Base-by-base conservation (phyloP, 2,888 invertebrate species). In the Eueremaeus valkanovi region DNA sequence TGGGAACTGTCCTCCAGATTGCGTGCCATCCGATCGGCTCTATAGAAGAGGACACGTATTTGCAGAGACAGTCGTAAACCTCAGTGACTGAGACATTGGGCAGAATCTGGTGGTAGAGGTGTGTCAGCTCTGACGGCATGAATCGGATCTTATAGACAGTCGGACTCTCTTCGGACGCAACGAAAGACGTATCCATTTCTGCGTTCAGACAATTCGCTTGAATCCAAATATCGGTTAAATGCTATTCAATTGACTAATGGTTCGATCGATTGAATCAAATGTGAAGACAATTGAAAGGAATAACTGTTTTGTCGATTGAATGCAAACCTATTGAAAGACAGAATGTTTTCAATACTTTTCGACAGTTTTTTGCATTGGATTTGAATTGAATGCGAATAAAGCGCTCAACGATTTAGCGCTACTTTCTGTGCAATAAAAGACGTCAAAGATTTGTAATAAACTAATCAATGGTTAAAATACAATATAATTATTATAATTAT, bases 21-120 rank as follows among this genome's bases (percentile, higher is more conserved):
- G 79, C 79, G 51, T 75, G 76, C 79, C 79, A 79, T 8, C 79
- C 79, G 27, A 77, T 72, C 11, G 79, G 79, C 42, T 79, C 79
- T n/a, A 79, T 73, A 21, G 74, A 73, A 6, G 27, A 42, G 21
- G 72, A 75, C 1, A 79, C 73, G 55, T 79, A 79, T 13, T 55
- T 36, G 9, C 75, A 36, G 40, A 79, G 42, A 0, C 75, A 73
- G 11, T 73, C 51, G 31, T 75, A 55, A 9, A 79, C 77, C 33
- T 76, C 75, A 49, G 74, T 55, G 55, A 73, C 33, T 18, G 70
- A 36, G 16, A 42, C 58, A 18, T 55, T 73, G 0, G 49, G 29
- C n/a, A 79, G 55, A 27, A 79, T 73, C 16, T 76, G 73, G 16
- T 49, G 21, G 66, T 31, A 73, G 2, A 73, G 16, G 13, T 16